Conservation (phyloP, 2,888 invertebrate genomes). For the Ormyrus pomaceus region DNA sequence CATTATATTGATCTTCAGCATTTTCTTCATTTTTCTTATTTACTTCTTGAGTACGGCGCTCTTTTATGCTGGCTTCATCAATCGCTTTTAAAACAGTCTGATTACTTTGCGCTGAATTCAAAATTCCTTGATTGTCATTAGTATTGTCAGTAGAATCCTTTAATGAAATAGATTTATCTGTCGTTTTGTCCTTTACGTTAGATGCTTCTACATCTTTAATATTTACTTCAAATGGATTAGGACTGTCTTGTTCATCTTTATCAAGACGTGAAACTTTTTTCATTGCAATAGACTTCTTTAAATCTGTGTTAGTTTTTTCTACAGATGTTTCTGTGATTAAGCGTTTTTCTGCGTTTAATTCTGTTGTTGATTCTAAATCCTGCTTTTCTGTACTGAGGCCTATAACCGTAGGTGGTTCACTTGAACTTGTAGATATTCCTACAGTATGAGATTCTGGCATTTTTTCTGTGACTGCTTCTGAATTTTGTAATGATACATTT, state of each 20-base stretch:
- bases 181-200: slow-evolving; percentile 20
- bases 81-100: neutral
- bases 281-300: slow-evolving; percentile 57
- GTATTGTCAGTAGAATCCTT: neutral
- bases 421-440: neutral
- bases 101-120: slow-evolving; percentile 3
- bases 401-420: slow-evolving; percentile 30
- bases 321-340: slow-evolving; percentile 20
- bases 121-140: neutral
- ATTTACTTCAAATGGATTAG: slow-evolving; percentile 76
- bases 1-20: slow-evolving; percentile 72
- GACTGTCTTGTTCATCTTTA: slow-evolving; percentile 77
- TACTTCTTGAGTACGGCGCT: neutral
- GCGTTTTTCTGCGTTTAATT: neutral
- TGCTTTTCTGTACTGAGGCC: slow-evolving; percentile 12
- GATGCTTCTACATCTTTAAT: slow-evolving; percentile 63
- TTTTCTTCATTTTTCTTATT: slow-evolving; percentile 65
- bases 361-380: neutral
- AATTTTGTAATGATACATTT: neutral
- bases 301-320: slow-evolving; percentile 45
- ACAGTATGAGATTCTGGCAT: neutral
- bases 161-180: slow-evolving; percentile 33
- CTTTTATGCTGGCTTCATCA: too few relatives aligned
- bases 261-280: slow-evolving; percentile 76
- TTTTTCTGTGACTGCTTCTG: neutral